Conservation (phyloP, 1,140 invertebrate genomes). For the Drosophila funebris region DNA sequence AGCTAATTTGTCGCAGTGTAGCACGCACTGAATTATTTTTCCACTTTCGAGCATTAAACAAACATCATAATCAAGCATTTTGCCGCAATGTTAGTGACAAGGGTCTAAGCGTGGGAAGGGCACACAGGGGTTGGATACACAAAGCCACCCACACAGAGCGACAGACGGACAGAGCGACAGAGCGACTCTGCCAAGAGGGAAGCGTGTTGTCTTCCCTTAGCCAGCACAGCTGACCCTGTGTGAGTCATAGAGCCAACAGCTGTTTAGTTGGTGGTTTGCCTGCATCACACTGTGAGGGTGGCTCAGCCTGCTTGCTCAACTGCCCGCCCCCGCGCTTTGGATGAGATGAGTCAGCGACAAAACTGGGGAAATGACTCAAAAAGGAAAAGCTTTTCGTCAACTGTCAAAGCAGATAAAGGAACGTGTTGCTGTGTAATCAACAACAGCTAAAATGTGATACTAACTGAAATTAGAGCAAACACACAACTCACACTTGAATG, state of each 20-base stretch:
- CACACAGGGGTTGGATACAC: constrained; percentile 19
- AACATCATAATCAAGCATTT: constrained; percentile 78
- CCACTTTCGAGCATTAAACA: constrained; percentile 59
- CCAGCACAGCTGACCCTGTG: constrained; percentile 51
- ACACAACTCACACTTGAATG: no score
- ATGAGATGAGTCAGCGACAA: constrained; percentile 57
- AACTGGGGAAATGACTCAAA: constrained; percentile 60
- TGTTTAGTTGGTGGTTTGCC: constrained; percentile 18
- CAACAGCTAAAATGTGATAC: constrained; percentile 54
- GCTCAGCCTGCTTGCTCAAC: neutral
- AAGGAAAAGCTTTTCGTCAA: constrained; percentile 61
- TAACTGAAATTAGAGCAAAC: constrained; percentile 62
- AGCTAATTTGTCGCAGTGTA: no score
- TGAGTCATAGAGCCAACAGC: constrained; percentile 62
- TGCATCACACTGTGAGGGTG: constrained; percentile 31
- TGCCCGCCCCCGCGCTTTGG: neutral
- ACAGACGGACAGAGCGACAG: no score
- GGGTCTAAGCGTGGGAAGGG: neutral
- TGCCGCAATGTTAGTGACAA: constrained; percentile 53
- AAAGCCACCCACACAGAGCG: constrained; percentile 22
- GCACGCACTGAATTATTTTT: constrained; percentile 31
- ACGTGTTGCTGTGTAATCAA: constrained; percentile 62
- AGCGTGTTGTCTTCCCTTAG: no score
- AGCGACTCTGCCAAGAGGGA: no score
- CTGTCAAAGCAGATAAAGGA: constrained; percentile 59